phyloP scores from a whole-genome alignment of 2,888 invertebrate species.

The Oxycera nigricornis region DNA sequence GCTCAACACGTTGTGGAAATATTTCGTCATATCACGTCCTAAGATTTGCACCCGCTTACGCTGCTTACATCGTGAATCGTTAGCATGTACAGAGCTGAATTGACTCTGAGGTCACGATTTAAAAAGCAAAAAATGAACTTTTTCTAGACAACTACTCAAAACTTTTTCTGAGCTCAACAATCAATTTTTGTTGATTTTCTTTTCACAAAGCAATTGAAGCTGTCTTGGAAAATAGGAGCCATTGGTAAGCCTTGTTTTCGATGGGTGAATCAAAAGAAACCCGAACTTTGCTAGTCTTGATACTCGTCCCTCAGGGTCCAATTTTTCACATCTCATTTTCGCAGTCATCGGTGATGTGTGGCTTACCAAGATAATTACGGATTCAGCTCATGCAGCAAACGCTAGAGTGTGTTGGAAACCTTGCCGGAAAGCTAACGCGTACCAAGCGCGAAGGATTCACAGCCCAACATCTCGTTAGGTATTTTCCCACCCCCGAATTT shows the following conservation, averaged over 20 bases:
- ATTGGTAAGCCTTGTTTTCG: too few species aligned
- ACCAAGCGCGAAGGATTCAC: background rate
- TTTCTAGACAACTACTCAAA: slow-evolving; percentile 27
- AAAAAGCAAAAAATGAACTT: background rate
- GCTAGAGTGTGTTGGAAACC: slow-evolving; percentile 1
- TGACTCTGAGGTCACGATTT: slow-evolving; percentile 19
- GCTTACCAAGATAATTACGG: slow-evolving; percentile 19
- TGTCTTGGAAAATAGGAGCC: too few species aligned
- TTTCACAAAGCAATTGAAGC: too few species aligned
- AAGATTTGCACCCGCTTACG: slow-evolving; percentile 20
- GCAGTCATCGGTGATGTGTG: background rate
- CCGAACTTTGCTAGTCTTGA: too few species aligned
- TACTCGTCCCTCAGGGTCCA: background rate
- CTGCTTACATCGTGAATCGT: background rate
- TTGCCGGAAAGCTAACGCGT: background rate
- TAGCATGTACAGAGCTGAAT: background rate
- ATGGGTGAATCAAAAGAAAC: too few species aligned
- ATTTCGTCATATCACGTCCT: slow-evolving; percentile 32
- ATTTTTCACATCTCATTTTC: background rate
- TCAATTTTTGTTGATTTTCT: background rate
- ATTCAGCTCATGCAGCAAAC: slow-evolving; percentile 29
- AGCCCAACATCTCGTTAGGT: slow-evolving; percentile 7
- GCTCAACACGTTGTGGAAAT: slow-evolving; percentile 19
- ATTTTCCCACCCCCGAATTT: slow-evolving; percentile 28
- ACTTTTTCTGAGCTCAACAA: slow-evolving; percentile 15